A percentile compares a stretch with the other conserved stretches of the same genome.
phyloP scores from a whole-genome alignment of 2,888 invertebrate species.

The Campaea margaritaria region DNA sequence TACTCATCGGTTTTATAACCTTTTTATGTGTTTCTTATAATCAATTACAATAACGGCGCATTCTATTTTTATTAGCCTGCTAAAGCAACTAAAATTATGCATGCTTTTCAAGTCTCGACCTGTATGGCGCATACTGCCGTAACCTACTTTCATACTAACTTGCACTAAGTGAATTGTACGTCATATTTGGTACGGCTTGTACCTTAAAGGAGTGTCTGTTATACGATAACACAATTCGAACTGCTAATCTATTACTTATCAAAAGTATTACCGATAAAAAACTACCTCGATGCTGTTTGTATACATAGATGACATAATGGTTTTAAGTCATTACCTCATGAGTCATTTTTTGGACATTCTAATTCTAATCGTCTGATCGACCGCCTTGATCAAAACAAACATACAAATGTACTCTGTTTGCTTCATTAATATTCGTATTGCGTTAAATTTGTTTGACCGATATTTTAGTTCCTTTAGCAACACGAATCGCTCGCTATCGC shows the following conservation, averaged over 20 bases:
- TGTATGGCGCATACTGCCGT: conserved; percentile 11
- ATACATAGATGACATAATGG: conserved; percentile 44
- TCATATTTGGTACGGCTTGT: conserved; percentile 28
- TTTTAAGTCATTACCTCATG: conserved; percentile 21
- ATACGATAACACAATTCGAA: conserved; percentile 33
- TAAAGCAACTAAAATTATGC: conserved; percentile 31
- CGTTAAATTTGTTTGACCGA: conserved; percentile 50
- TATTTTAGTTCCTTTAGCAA: conserved; percentile 48
- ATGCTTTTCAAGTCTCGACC: conserved; percentile 26
- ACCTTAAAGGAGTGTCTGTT: conserved; percentile 36
- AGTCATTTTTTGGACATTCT: conserved; percentile 30
- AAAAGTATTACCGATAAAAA: conserved; percentile 13
- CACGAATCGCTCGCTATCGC: conserved; percentile 32
- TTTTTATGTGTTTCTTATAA: conserved; percentile 35
- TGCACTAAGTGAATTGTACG: conserved; percentile 31
- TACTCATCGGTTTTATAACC: conserved; percentile 27
- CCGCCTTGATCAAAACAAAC: conserved; percentile 39
- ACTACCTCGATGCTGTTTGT: conserved; percentile 28
- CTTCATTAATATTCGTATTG: conserved; percentile 46
- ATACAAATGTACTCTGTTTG: conserved; percentile 30
- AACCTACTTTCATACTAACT: conserved; percentile 26
- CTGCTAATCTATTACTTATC: conserved; percentile 25
- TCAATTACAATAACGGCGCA: conserved; percentile 36
- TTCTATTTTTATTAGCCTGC: conserved; percentile 36
- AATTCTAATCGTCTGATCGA: conserved; percentile 42